Evolutionary conservation across 2,113 vertebrate species (phyloP).

Genomic region (Ifrita kowaldi): DNA sequence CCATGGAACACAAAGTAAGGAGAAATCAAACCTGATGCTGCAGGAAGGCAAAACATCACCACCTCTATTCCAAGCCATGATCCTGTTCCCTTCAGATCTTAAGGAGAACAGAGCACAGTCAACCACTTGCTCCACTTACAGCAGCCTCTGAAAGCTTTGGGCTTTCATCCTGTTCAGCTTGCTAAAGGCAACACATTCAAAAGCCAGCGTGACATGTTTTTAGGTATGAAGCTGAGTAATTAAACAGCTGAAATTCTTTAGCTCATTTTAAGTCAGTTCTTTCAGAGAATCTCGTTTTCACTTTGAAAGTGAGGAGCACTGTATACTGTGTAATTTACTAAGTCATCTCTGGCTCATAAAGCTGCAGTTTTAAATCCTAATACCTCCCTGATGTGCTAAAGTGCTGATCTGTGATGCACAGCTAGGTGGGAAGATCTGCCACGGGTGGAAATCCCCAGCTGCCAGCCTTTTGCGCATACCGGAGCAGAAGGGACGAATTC

Average conservation of each 20-base stretch:
- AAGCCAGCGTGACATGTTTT: neutral
- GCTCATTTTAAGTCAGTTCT: neutral
- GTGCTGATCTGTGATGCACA: neutral
- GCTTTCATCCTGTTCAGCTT: neutral
- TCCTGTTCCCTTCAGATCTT: neutral
- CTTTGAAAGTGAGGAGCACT: neutral
- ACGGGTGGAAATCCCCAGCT: neutral
- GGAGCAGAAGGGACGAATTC: neutral
- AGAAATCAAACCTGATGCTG: neutral
- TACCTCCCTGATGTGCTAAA: neutral
- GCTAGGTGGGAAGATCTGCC: neutral
- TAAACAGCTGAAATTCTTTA: neutral
- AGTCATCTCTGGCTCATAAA: neutral
- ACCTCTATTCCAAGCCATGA: no score
- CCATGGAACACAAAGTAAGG: neutral
- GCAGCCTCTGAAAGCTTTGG: neutral
- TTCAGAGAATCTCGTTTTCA: neutral
- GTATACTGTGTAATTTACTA: neutral
- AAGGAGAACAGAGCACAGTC: neutral
- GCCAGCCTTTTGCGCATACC: neutral
- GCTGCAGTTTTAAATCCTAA: neutral
- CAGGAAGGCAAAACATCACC: neutral
- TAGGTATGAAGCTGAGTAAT: neutral
- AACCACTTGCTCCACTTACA: neutral
- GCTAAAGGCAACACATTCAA: neutral